phyloP scores from a whole-genome alignment of 92 coral and sea anemone species.

The Isaurus tuberculatus region DNA sequence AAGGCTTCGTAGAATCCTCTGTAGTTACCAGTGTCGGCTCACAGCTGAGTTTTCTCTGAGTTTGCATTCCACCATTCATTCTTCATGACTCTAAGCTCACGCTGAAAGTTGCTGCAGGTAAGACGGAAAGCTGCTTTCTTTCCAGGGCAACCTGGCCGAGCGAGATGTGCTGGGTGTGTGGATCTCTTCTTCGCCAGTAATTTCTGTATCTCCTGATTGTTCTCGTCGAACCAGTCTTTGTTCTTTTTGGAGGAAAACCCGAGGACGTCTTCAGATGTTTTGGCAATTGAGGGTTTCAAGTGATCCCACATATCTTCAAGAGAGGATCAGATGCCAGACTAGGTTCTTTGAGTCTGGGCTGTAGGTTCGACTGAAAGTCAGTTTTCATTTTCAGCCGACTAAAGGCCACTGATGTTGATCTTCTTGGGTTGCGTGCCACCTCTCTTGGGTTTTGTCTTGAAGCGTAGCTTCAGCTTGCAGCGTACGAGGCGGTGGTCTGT shows the following conservation, averaged over 20 bases:
- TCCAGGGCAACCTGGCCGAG: slow-evolving; percentile 25
- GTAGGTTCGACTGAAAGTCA: slow-evolving; percentile 19
- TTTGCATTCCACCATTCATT: slow-evolving; percentile 27
- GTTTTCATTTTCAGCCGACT: slow-evolving; percentile 17
- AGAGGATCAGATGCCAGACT: background rate
- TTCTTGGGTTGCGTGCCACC: background rate
- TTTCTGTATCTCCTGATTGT: slow-evolving; percentile 15
- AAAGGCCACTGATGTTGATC: background rate
- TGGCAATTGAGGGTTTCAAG: background rate
- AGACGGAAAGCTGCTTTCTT: slow-evolving; percentile 38
- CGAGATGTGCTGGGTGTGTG: slow-evolving; percentile 10
- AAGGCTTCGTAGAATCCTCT: slow-evolving; percentile 37
- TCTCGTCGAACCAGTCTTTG: no score
- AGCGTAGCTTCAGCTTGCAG: no score
- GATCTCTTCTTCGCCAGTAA: slow-evolving; percentile 35
- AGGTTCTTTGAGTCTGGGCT: slow-evolving; percentile 7
- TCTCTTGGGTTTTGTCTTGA: slow-evolving; percentile 18
- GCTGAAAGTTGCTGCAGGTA: slow-evolving; percentile 38
- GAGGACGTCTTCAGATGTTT: slow-evolving; percentile 31
- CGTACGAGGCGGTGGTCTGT: no score
- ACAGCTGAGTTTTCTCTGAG: slow-evolving; percentile 25
- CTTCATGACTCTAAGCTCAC: slow-evolving; percentile 32
- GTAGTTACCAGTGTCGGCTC: slow-evolving; percentile 40
- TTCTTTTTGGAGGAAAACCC: slow-evolving; percentile 32
- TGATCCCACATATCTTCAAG: background rate